Evolutionary conservation across 2,888 invertebrate species (phyloP), one percentile per base, ranked within the genome.

Genomic region (Eurytoma adleriae): DNA sequence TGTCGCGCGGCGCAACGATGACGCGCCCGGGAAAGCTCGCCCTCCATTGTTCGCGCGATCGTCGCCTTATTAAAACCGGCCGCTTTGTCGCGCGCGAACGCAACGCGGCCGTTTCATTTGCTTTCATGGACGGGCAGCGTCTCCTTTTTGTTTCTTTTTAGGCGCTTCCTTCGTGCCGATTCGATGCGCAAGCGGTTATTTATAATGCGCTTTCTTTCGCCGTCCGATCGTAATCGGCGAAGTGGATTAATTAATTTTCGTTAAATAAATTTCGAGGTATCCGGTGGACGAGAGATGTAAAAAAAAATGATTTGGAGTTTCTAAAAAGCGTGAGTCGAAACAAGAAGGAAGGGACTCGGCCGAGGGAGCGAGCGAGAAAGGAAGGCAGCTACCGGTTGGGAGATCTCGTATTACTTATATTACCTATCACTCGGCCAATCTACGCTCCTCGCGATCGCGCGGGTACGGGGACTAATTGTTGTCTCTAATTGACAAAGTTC

Each of bases 401-500:
- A 82, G 81, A 84, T 85, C 84, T 83, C 83, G 85, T 87, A 86
- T 86, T 85, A 86, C 82, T 86, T 86, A 70, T 79, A 86, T 87
- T 86, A 84, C 83, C 84, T 86, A 87, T 87, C 85, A 85, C 83
- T 83, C 80, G 52, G 73, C 71, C 71, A 71, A 69, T 75, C 70
- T 79, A 48, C 66, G 70, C 61, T 54, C 50, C 70, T 71, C 66
- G 66, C 77, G 73, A 79, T 80, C 67, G 57, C 83, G 68, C 80
- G 72, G 77, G 71, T 83, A 73, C 77, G 78, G 79, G 86, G 86
- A 86, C 87, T 89, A 89, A 89, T 89, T 89, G 87, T 89, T 88
- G 80, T 85, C 87, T 85, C 87, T 89, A 89, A 89, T 89, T 89
- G 89, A 89, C 87, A 85, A 89, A 87, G 89, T 89, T 89, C 89